Evolutionary conservation across 2,113 vertebrate genomes (phyloP).

Genomic region (Vireo altiloquus): DNA sequence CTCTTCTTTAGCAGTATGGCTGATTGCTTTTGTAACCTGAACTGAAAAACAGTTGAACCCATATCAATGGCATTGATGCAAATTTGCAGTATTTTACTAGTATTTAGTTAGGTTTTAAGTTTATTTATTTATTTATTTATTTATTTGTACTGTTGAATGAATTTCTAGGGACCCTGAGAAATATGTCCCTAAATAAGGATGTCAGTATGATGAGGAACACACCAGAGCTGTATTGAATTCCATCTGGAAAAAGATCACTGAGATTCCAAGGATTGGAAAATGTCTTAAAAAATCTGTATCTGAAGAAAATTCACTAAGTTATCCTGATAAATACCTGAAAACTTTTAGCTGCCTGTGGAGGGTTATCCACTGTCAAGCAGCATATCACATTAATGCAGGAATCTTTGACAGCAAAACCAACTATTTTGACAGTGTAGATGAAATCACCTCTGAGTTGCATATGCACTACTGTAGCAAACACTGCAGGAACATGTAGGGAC

Average conservation of each 20-base stretch:
- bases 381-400: background rate
- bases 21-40: background rate
- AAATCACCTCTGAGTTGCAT: background rate
- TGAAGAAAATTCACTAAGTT: background rate
- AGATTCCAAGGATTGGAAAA: background rate
- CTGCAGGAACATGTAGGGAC: background rate
- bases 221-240: background rate
- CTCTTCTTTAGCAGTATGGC: background rate
- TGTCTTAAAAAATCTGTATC: background rate
- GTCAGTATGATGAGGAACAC: background rate
- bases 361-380: background rate
- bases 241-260: background rate
- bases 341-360: background rate
- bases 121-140: background rate
- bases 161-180: background rate
- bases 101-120: background rate
- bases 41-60: background rate
- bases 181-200: background rate
- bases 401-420: background rate
- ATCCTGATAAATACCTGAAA: background rate
- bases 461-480: background rate
- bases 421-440: background rate
- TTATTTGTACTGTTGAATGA: background rate
- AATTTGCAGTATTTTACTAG: background rate
- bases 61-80: background rate